A percentile compares a stretch with the other conserved stretches of the same genome.
Conservation (phyloP, 2,797 vertebrate species). For the Dipus sagitta region DNA sequence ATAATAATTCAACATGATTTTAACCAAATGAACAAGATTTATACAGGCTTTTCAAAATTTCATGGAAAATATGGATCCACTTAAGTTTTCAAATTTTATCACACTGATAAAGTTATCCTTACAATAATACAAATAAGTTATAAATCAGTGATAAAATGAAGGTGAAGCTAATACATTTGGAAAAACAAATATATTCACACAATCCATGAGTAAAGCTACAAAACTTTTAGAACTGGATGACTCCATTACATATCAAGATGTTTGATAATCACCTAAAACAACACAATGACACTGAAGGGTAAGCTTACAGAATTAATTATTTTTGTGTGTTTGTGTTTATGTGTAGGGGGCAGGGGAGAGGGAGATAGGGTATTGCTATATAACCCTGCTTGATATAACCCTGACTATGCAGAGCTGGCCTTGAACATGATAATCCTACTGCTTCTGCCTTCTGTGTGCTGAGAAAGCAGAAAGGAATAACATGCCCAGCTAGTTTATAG, state of each 20-base stretch:
- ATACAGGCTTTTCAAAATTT: not conserved
- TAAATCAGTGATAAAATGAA: slow-evolving; percentile 1
- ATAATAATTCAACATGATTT: not conserved
- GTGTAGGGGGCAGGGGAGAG: too few relatives aligned
- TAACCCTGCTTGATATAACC: not conserved
- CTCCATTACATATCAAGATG: not conserved
- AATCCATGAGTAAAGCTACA: slow-evolving; percentile 3
- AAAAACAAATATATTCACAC: not conserved
- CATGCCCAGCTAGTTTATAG: not conserved
- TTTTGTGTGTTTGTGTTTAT: too few relatives aligned
- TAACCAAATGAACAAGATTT: not conserved
- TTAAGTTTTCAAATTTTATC: not conserved
- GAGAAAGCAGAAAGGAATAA: not conserved
- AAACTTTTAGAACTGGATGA: slow-evolving; percentile 28
- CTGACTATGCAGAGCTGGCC: not conserved
- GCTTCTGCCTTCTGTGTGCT: not conserved
- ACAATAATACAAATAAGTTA: slow-evolving; percentile 6
- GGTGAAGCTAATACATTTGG: not conserved
- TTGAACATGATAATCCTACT: not conserved
- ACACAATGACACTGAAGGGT: not conserved
- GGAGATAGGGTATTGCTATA: not conserved
- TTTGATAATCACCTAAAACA: not conserved
- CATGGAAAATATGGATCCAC: not conserved
- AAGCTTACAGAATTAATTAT: not conserved
- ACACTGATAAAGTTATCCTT: slow-evolving; percentile 1